Evolutionary conservation across 2,888 invertebrate species (phyloP).

Genomic region (Hyposoter didymator): DNA sequence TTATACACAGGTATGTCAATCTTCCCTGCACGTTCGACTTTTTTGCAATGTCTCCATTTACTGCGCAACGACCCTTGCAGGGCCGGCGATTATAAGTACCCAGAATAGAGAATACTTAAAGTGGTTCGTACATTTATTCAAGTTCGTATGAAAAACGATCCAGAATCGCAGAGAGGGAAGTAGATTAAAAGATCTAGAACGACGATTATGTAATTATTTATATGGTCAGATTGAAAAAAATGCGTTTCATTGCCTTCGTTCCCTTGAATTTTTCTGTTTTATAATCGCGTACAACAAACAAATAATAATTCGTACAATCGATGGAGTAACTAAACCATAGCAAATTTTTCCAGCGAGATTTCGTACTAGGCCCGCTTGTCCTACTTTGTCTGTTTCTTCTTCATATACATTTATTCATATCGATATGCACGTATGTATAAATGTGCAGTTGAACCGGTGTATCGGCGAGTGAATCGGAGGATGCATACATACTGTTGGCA

Average conservation of each 20-base stretch:
- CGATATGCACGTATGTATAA: neutral
- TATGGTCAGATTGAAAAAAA: no score
- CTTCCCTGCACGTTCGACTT: neutral
- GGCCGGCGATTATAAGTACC: neutral
- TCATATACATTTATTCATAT: neutral
- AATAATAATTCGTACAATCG: neutral
- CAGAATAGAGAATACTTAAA: neutral
- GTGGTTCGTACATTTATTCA: neutral
- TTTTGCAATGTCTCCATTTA: slow-evolving; percentile 2
- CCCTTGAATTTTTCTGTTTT: neutral
- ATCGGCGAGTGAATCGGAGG: slow-evolving; percentile 37
- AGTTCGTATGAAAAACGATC: neutral
- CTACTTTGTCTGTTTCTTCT: neutral
- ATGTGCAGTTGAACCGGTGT: slow-evolving; percentile 19
- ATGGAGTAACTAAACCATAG: neutral
- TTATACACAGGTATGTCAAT: slow-evolving; percentile 6
- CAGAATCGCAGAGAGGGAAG: no score
- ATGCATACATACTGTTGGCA: slow-evolving; percentile 61
- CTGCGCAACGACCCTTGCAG: neutral
- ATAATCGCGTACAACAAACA: neutral
- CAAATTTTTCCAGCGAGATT: neutral
- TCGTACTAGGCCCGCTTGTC: neutral
- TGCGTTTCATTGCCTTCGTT: no score
- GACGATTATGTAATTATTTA: no score
- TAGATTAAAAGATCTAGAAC: no score